A percentile compares a stretch with the other conserved stretches of the same genome.
phyloP scores from a whole-genome alignment of 64 coral and sea anemone genomes.

The Orbicella faveolata region DNA sequence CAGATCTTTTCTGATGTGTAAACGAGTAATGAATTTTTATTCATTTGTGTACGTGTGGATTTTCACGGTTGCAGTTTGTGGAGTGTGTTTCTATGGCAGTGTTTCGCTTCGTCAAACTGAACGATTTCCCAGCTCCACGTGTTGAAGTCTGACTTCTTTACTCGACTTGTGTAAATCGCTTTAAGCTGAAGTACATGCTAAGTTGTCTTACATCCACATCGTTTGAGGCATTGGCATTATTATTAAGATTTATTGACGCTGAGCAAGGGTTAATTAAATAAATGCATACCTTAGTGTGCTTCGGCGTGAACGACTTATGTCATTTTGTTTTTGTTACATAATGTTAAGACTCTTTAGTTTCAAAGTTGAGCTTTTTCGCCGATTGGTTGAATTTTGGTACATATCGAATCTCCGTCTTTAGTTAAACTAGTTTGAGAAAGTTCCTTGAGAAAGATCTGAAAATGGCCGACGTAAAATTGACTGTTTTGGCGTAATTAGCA shows the following conservation, averaged over 20 bases:
- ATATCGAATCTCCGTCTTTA: neutral
- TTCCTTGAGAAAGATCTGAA: neutral
- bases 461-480: neutral
- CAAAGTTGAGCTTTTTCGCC: no score
- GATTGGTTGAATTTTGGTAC: neutral
- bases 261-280: neutral
- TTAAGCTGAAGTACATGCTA: neutral
- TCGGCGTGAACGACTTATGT: neutral
- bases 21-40: neutral
- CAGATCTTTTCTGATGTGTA: neutral
- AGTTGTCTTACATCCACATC: neutral
- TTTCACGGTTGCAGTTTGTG: neutral
- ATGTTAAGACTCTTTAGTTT: neutral
- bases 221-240: neutral
- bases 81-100: neutral
- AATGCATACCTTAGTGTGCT: neutral
- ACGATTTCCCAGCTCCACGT: neutral
- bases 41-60: neutral
- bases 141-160: neutral
- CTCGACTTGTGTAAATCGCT: no score
- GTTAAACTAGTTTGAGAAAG: neutral
- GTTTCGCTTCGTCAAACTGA: neutral
- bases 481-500: neutral
- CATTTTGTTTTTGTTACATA: neutral
- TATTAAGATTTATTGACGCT: neutral